Conservation (phyloP, 2,888 invertebrate genomes). For the Idaea dimidiata region DNA sequence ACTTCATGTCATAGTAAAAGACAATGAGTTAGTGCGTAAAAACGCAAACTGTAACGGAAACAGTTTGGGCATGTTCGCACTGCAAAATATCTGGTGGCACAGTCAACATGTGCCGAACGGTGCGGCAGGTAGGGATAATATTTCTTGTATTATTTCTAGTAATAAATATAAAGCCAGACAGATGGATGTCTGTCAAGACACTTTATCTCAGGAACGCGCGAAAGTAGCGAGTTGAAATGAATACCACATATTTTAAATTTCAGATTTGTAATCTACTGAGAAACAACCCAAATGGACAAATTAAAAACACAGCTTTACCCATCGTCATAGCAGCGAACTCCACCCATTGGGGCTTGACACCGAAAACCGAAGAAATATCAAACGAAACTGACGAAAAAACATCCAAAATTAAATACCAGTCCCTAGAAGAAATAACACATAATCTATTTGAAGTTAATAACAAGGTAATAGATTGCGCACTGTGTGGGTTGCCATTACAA, state of each 20-base stretch:
- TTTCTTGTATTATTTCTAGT: too few relatives aligned
- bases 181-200: too few relatives aligned
- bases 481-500: slow-evolving; percentile 81
- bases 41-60: too few relatives aligned
- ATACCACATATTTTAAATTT: slow-evolving; percentile 32
- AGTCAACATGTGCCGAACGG: too few relatives aligned
- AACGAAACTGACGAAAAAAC: slow-evolving; percentile 16
- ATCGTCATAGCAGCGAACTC: slow-evolving; percentile 65
- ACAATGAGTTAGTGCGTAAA: too few relatives aligned
- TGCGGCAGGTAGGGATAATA: too few relatives aligned
- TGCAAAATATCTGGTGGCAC: too few relatives aligned
- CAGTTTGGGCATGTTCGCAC: too few relatives aligned
- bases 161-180: too few relatives aligned
- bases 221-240: too few relatives aligned
- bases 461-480: slow-evolving; percentile 62
- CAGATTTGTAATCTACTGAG: slow-evolving; percentile 68
- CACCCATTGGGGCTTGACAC: slow-evolving; percentile 75
- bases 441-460: slow-evolving; percentile 45
- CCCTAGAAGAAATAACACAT: slow-evolving; percentile 45
- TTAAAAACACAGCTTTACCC: slow-evolving; percentile 69
- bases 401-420: slow-evolving; percentile 32
- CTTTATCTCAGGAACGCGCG: too few relatives aligned
- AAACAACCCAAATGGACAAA: slow-evolving; percentile 44
- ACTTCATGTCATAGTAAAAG: too few relatives aligned
- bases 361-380: slow-evolving; percentile 27